Evolutionary conservation across 2,888 invertebrate genomes (phyloP).

Genomic region (Dryomyza anilis): DNA sequence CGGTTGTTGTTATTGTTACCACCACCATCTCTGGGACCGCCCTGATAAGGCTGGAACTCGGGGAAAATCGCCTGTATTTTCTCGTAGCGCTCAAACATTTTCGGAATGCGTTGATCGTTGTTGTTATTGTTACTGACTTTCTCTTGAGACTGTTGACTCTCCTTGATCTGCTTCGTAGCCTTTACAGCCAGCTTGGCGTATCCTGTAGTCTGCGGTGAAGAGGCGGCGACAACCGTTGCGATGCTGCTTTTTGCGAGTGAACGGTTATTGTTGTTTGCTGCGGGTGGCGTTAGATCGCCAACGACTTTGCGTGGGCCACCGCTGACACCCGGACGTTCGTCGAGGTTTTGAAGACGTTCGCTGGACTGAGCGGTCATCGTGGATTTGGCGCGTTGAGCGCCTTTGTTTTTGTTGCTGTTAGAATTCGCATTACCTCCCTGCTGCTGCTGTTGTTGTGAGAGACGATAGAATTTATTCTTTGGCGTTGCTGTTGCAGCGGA

Average conservation of each 20-base stretch:
- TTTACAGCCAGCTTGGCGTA: constrained; percentile 53
- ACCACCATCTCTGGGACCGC: constrained; percentile 44
- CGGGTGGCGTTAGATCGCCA: constrained; percentile 43
- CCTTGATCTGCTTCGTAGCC: constrained; percentile 60
- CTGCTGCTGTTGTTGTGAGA: constrained; percentile 47
- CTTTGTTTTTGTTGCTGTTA: constrained; percentile 26
- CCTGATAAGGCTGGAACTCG: constrained; percentile 65
- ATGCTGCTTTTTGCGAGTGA: not conserved
- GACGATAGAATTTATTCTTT: constrained; percentile 58
- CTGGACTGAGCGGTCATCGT: constrained; percentile 36
- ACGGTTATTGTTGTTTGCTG: too few relatives aligned
- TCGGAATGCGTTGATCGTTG: constrained; percentile 67
- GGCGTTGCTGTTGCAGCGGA: constrained; percentile 32
- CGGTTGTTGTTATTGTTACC: constrained; percentile 36
- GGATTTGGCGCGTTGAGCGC: constrained; percentile 38
- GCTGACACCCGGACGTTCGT: constrained; percentile 45
- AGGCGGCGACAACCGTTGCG: not conserved
- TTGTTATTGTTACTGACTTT: constrained; percentile 30
- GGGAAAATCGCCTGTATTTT: constrained; percentile 81
- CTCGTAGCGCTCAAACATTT: constrained; percentile 74
- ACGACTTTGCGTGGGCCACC: constrained; percentile 47
- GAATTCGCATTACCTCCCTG: constrained; percentile 17
- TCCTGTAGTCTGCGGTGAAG: constrained; percentile 33
- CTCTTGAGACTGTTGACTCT: constrained; percentile 37
- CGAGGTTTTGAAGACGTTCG: constrained; percentile 39